Evolutionary conservation across 2,113 vertebrate genomes (phyloP), one percentile per base, ranked within the genome.

Genomic region (Ciconia maguari): DNA sequence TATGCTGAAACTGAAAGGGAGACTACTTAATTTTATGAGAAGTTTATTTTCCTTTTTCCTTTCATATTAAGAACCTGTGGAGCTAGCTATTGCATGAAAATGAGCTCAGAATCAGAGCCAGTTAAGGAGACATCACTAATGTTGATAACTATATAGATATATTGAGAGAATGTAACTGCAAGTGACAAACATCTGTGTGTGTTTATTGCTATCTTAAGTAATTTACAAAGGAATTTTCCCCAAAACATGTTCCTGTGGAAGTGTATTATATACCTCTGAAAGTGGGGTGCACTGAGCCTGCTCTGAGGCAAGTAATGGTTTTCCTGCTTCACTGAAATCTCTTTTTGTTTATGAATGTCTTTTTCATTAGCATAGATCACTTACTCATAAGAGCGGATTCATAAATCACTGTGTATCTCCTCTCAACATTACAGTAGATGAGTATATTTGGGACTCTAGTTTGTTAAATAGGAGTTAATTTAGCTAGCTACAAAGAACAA

Each of bases 331-430:
- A 20, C 9, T n/a, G 36, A 42, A 26, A 16, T 24, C 1, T n/a
- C 41, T 44, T 7, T 9, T 6, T 54, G 17, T 52, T 70, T 32
- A 21, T 60, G 12, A 76, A 30, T 36, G 20, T 51, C 19, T 90
- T 38, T 81, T 64, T n/a, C 7, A 27, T 93, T 90, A 62, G 16
- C 38, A 29, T 11, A 79, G 44, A n/a, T 87, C 16, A 68, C 26
- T 61, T 55, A 18, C 13, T 60, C 8, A 3, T 12, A 38, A 70
- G 16, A 85, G 13, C 0, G 0, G 24, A 57, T 68, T 83, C 10
- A 32, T 44, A 65, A 74, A 65, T 81, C 3, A 11, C 22, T n/a
- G 3, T 32, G 17, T 26, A 42, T 72, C 9, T 76, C 38, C 46
- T 72, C n/a, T 82, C 18, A 10, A 2, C 15, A 16, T 29, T 55